phyloP scores from a whole-genome alignment of 2,113 vertebrate genomes.

The Syrrhaptes paradoxus region DNA sequence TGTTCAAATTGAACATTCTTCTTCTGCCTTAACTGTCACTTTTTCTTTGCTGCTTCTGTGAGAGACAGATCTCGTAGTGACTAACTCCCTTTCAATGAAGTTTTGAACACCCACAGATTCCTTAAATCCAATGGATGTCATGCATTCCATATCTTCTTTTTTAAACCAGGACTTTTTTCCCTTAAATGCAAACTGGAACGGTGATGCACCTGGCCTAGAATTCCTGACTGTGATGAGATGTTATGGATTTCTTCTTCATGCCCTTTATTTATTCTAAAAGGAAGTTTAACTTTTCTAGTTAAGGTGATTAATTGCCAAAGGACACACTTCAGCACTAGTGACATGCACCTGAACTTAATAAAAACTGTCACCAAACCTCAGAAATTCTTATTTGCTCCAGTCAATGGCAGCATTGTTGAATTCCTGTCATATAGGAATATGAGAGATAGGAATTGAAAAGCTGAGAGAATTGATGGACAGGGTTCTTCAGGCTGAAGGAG shows the following conservation, averaged over 20 bases:
- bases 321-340: not conserved
- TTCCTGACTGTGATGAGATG: not conserved
- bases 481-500: not conserved
- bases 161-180: not conserved
- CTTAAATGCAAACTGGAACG: not conserved
- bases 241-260: not conserved
- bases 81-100: not conserved
- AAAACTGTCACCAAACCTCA: not conserved
- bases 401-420: not conserved
- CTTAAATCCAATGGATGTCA: not conserved
- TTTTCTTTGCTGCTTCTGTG: not conserved
- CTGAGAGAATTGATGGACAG: not conserved
- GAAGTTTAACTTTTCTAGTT: not conserved
- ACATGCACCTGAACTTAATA: not conserved
- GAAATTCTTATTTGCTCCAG: not conserved
- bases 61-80: not conserved
- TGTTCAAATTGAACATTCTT: not conserved
- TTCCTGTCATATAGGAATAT: not conserved
- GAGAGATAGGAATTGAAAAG: not conserved
- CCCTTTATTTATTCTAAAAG: not conserved
- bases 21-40: not conserved
- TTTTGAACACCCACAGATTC: not conserved
- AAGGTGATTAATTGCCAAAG: not conserved
- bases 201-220: not conserved
- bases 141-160: not conserved